Evolutionary conservation across 35 echinoderm and acorn worm species (phyloP), one percentile per base, ranked within the genome.

Genomic region (Hemicentrotus pulcherrimus): DNA sequence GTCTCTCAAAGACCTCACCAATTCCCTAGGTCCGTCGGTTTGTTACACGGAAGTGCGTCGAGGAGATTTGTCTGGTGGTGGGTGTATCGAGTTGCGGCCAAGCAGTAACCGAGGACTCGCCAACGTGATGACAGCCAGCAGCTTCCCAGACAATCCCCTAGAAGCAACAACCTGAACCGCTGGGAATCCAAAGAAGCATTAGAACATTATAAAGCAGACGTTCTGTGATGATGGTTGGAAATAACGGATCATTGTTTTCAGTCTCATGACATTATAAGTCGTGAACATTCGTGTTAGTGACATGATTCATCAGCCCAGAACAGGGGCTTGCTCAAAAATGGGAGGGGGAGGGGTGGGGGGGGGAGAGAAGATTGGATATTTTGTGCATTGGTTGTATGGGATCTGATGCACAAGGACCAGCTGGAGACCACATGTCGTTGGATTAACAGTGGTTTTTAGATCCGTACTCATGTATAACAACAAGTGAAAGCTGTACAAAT

Each of bases 61-160:
- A n/a, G 22, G 65, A 28, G 28, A n/a, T 28, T 59, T 78, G 65
- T 78, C 22, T n/a, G 65, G 65, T 78, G 65, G 65, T 59, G 52
- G 65, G 65, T 78, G 65, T 78, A 78, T 78, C 65, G 65, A 28
- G 65, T 78, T 78, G 65, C 65, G 65, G 65, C 65, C 65, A 78
- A 78, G 28, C 65, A 78, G 65, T 22, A 30, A 78, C 65, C 65
- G 7, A 78, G 65, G 65, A 78, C 6, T 28, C 19, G 65, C 22
- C 65, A 78, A 78, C 19, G 22, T n/a, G 65, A 22, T 78, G 65
- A 78, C 65, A 78, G 65, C 28, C 19, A 7, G 22, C 28, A 78
- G 65, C 22, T 78, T 78, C 65, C 6, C 65, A 78, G 65, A 78
- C 65, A 78, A n/a, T 78, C 65, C 16, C 61, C 61, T 22, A 28